Percentiles rank a stretch among this genome's conserved stretches.
These are phyloP conservation scores for Cactoblastis cactorum DNA, from an alignment of 2,888 invertebrate genomes.

Conservation along the genomic window DNA sequence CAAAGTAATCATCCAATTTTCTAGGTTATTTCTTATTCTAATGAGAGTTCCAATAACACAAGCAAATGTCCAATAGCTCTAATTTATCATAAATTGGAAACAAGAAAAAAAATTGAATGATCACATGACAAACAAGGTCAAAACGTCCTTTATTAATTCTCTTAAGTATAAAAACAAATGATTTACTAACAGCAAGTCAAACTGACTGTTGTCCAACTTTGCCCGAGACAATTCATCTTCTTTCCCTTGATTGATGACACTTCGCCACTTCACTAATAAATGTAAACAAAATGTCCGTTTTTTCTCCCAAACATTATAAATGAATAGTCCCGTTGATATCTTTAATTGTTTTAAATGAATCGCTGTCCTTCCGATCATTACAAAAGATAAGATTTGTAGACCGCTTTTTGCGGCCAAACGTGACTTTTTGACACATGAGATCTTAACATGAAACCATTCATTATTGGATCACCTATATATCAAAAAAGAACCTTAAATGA, in stretches of 20 bases:
- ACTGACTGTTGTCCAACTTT: conserved; percentile 37
- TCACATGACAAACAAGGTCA: conserved; percentile 1
- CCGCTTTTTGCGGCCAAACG: conserved; percentile 41
- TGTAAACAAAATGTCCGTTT: conserved; percentile 74
- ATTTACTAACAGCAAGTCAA: conserved; percentile 32
- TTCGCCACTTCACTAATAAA: conserved; percentile 71
- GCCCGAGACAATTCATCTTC: conserved; percentile 60
- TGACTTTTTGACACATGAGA: conserved; percentile 41
- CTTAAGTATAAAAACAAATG: conserved; percentile 14
- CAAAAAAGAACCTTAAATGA: background rate
- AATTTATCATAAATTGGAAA: background rate
- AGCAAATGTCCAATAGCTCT: no score
- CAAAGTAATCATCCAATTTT: no score
- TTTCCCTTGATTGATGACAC: conserved; percentile 65
- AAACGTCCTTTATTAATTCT: conserved; percentile 7
- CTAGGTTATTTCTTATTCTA: no score
- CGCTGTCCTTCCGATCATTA: conserved; percentile 47
- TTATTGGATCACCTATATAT: conserved; percentile 4
- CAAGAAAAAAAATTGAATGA: background rate
- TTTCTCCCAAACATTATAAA: conserved; percentile 61
- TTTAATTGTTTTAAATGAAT: conserved; percentile 65
- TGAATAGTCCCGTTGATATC: conserved; percentile 57
- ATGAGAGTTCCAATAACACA: no score
- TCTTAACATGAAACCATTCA: conserved; percentile 25
- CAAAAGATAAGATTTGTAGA: conserved; percentile 40